Evolutionary conservation across 2,797 vertebrate genomes (phyloP).

Genomic region (Tinamus major): DNA sequence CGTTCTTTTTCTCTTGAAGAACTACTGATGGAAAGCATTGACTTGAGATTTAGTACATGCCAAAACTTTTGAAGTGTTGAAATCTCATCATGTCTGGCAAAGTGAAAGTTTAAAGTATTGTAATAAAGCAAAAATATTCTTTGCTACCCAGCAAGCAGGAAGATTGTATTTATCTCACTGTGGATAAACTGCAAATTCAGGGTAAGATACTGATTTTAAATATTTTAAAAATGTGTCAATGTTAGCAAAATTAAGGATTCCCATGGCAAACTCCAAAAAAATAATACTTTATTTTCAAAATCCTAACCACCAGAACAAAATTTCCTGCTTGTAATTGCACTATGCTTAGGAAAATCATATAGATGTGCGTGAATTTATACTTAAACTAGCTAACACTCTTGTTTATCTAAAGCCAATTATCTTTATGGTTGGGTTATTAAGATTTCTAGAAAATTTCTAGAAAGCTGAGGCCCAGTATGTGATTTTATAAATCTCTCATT

Average conservation of each 20-base stretch:
- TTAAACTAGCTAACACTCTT: constrained; percentile 5
- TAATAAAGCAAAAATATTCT: neutral
- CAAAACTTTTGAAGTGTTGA: neutral
- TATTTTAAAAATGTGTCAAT: neutral
- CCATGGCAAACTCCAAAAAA: neutral
- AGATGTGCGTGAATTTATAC: neutral
- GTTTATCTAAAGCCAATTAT: constrained; percentile 8
- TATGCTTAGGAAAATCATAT: neutral
- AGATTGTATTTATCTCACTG: neutral
- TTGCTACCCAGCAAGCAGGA: neutral
- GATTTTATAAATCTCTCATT: neutral
- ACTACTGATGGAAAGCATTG: neutral
- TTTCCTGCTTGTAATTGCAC: neutral
- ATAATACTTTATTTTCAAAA: neutral
- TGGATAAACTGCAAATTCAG: neutral
- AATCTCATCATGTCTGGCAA: neutral
- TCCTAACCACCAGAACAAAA: neutral
- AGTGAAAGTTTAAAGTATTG: neutral
- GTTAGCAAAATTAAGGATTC: neutral
- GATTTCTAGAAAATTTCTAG: neutral
- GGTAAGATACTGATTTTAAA: neutral
- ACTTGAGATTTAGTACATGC: neutral
- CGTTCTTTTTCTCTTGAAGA: neutral
- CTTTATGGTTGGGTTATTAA: neutral
- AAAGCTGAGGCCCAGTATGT: neutral